Conservation (phyloP, 2,113 vertebrate species). For the Callospermophilus lateralis region DNA sequence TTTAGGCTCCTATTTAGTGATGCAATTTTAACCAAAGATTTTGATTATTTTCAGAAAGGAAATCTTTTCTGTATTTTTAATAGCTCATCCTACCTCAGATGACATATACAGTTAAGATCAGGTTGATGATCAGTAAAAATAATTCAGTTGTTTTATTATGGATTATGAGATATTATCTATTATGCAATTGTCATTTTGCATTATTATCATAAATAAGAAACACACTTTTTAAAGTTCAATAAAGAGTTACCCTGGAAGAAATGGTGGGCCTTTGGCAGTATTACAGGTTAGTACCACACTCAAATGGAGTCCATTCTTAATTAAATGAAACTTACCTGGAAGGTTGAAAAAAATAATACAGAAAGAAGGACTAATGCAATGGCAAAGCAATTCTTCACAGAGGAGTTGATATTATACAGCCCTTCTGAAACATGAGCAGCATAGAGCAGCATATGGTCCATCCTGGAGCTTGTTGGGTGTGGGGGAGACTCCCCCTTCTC, state of each 20-base stretch:
- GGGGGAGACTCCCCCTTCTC: too few species aligned
- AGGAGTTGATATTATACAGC: not conserved
- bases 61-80: not conserved
- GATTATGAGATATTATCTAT: not conserved
- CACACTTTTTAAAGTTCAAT: not conserved
- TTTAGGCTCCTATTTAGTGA: not conserved
- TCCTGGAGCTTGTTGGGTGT: not conserved
- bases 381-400: not conserved
- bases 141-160: not conserved
- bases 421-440: not conserved
- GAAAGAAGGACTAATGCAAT: conserved; percentile 17
- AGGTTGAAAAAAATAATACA: not conserved
- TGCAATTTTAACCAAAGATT: conserved; percentile 1
- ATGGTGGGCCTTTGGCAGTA: not conserved
- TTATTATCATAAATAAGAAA: not conserved
- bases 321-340: not conserved
- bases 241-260: not conserved
- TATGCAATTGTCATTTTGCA: not conserved
- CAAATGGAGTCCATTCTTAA: not conserved
- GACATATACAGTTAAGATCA: not conserved
- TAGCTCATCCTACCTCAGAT: not conserved
- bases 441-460: not conserved
- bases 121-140: not conserved
- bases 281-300: not conserved
- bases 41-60: not conserved